A percentile compares a stretch with the other conserved stretches of the same genome.
These are phyloP conservation scores for Lasioglossum pauxillum DNA, from an alignment of 2,888 invertebrate species.

Conservation along the genomic window DNA sequence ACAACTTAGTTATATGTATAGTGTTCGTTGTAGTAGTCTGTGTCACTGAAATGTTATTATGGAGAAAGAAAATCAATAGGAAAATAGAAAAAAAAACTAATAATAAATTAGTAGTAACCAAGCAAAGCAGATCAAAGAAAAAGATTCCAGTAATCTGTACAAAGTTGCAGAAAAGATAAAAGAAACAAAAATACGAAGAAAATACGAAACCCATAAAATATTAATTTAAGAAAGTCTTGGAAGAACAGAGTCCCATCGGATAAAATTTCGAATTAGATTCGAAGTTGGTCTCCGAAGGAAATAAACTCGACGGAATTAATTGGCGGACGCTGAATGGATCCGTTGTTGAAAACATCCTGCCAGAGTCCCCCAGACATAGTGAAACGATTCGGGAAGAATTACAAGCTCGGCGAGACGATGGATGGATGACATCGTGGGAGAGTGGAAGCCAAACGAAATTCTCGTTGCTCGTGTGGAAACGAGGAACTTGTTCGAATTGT, in stretches of 20 bases:
- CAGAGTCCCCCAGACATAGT: background rate
- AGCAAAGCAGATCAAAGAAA: background rate
- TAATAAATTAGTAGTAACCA: background rate
- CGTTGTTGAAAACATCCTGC: background rate
- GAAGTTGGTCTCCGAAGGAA: background rate
- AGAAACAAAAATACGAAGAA: too few relatives aligned
- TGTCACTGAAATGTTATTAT: too few relatives aligned
- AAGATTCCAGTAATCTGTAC: background rate
- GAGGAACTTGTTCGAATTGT: conserved; percentile 22
- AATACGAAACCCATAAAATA: background rate
- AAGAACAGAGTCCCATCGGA: background rate
- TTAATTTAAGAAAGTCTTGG: too few relatives aligned
- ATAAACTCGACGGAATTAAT: background rate
- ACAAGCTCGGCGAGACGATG: background rate
- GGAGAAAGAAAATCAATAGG: too few relatives aligned
- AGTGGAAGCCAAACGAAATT: conserved; percentile 4
- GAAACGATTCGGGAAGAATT: conserved; percentile 12
- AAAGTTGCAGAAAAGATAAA: background rate
- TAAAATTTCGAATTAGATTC: background rate
- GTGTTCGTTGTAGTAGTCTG: too few relatives aligned
- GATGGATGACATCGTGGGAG: conserved; percentile 17
- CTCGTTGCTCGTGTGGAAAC: background rate
- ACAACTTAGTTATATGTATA: too few relatives aligned
- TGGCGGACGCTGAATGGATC: background rate
- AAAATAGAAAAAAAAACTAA: background rate